Conservation (phyloP, 2,888 invertebrate genomes). For the Drosophila tripunctata region DNA sequence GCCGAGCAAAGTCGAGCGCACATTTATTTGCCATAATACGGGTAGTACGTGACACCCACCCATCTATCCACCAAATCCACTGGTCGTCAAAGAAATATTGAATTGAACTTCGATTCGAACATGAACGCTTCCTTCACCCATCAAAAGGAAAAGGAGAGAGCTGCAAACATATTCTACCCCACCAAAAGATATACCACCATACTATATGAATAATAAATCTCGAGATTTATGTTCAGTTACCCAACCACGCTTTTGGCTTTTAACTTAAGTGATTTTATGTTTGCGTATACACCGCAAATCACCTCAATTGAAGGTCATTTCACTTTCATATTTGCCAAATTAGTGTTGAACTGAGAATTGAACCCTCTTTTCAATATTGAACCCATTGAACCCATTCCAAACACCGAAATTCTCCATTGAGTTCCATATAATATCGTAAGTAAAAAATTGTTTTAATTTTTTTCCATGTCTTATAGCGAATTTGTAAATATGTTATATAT, state of each 20-base stretch:
- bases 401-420: too few species aligned
- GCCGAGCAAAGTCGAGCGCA: constrained; percentile 50
- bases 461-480: too few species aligned
- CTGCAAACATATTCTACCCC: constrained; percentile 5
- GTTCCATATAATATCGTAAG: too few species aligned
- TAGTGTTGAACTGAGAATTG: background rate
- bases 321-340: constrained; percentile 1
- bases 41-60: constrained; percentile 61
- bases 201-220: constrained; percentile 78
- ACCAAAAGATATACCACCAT: constrained; percentile 42
- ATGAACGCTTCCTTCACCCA: constrained; percentile 23
- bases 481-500: too few species aligned
- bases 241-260: constrained; percentile 56
- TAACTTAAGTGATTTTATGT: constrained; percentile 77
- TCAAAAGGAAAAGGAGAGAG: constrained; percentile 2
- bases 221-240: constrained; percentile 67
- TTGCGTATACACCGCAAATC: constrained; percentile 29
- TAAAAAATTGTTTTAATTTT: too few species aligned
- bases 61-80: background rate
- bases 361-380: background rate
- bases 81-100: constrained; percentile 50
- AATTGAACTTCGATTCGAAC: constrained; percentile 55
- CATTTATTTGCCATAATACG: constrained; percentile 82
- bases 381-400: too few species aligned
- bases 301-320: constrained; percentile 15